Base-by-base conservation (phyloP, 1,140 invertebrate genomes). In the Chelonus insularis region DNA sequence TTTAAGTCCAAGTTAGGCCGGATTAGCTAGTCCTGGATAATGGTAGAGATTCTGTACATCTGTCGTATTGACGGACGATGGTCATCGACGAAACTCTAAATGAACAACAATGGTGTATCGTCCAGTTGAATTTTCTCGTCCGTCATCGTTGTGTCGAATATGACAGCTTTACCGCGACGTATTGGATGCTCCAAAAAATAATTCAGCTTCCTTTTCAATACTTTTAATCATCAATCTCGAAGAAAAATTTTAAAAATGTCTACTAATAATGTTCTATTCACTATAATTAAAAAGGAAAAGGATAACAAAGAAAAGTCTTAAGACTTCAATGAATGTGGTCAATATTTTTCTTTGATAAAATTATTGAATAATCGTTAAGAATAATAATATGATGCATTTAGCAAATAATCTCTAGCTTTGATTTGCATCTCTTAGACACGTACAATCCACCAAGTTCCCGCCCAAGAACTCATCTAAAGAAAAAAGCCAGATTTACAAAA, bases 11-110 rank as follows among this genome's bases (percentile, higher is more conserved):
- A 74, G 72, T 73, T 76, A 75, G 74, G 73, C 67, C 63, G 78
- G 78, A 80, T 80, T 80, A 81, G 66, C 68, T 67, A 61, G 59
- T 61, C 61, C 64, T 67, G 65, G 67, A 64, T 62, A 29, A 4
- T 29, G 25, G 3, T 4, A 29, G 25, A 29, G 25, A 7, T 63
- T 66, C 63, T 57, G 73, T 73, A 78, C 78, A 80, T 80, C 78
- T 80, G 79, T 80, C 72, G 70, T 67, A 69, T 75, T 75, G 77
- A 73, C 55, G 72, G 76, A 78, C 76, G 59, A 21, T 78, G 79
- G 79, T 80, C 79, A 81, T 72, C 63, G 45, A 72, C 64, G 48
- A 51, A 52, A 34, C 73, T 81, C 69, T 70, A 78, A 80, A 64
- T 79, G 77, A 76, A 75, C 79, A 80, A 80, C 78, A 79, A 78